Conservation (phyloP, 2,888 invertebrate species). For the Agrochola lychnidis region DNA sequence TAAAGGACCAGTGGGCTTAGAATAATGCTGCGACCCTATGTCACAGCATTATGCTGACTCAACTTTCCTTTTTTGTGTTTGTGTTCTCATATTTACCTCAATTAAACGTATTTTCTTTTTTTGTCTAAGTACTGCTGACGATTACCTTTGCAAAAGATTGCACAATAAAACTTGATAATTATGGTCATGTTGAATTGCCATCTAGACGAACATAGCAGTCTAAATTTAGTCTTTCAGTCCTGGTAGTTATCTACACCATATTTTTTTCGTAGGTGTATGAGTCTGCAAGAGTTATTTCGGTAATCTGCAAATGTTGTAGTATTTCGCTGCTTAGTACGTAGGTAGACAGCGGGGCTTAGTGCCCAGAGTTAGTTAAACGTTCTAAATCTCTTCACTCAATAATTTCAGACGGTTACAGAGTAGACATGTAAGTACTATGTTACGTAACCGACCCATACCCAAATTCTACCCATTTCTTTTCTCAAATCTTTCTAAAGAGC, state of each 20-base stretch:
- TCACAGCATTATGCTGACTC: too few relatives aligned
- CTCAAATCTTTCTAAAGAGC: neutral
- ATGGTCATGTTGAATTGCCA: neutral
- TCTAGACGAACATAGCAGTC: neutral
- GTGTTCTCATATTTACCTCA: too few relatives aligned
- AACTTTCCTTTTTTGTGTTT: too few relatives aligned
- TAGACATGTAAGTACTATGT: too few relatives aligned
- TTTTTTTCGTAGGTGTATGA: neutral
- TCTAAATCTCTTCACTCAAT: neutral
- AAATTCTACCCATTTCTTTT: neutral
- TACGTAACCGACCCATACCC: neutral
- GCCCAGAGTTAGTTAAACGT: neutral
- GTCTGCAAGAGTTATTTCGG: neutral
- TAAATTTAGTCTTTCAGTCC: neutral
- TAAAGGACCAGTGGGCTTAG: too few relatives aligned
- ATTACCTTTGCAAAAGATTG: neutral
- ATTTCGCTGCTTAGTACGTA: neutral
- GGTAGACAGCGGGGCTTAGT: neutral
- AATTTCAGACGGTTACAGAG: neutral
- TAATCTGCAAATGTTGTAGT: neutral
- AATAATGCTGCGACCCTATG: too few relatives aligned
- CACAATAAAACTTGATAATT: neutral
- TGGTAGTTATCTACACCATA: neutral
- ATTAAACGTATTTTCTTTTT: too few relatives aligned
- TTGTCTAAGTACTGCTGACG: neutral